phyloP scores from a whole-genome alignment of 2,888 invertebrate species.

The Dilophus febrilis region DNA sequence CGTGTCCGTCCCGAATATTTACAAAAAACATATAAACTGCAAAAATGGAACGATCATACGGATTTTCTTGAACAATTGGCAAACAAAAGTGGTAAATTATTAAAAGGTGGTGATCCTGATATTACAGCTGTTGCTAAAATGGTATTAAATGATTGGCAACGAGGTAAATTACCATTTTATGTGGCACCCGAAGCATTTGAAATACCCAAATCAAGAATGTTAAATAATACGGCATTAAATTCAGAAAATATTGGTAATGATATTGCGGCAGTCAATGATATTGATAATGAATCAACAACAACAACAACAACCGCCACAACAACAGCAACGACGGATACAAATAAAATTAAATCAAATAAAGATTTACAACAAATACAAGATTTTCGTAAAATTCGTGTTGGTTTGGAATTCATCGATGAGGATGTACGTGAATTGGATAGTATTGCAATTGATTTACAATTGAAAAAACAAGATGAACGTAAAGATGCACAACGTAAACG shows the following conservation, averaged over 20 bases:
- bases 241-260: no score
- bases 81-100: slow-evolving; percentile 66
- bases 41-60: slow-evolving; percentile 58
- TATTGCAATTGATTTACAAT: slow-evolving; percentile 40
- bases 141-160: slow-evolving; percentile 97
- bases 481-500: slow-evolving; percentile 18
- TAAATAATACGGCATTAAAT: no score
- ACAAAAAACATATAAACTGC: slow-evolving; percentile 73
- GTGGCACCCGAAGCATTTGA: slow-evolving; percentile 72
- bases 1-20: slow-evolving; percentile 82
- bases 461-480: slow-evolving; percentile 30
- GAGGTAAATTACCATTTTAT: slow-evolving; percentile 93
- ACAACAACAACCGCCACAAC: slow-evolving; percentile 17
- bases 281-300: slow-evolving; percentile 14
- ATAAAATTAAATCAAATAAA: slow-evolving; percentile 30
- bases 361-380: slow-evolving; percentile 46
- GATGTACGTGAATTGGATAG: slow-evolving; percentile 32
- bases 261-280: slow-evolving; percentile 5
- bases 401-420: slow-evolving; percentile 44
- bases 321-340: slow-evolving; percentile 26
- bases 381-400: slow-evolving; percentile 63
- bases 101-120: slow-evolving; percentile 97
- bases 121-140: slow-evolving; percentile 74
- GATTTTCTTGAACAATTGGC: slow-evolving; percentile 90
- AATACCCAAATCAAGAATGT: slow-evolving; percentile 38